These are phyloP conservation scores for Exephanes ischioxanthus DNA, from an alignment of 2,888 invertebrate species.

Conservation along the genomic window DNA sequence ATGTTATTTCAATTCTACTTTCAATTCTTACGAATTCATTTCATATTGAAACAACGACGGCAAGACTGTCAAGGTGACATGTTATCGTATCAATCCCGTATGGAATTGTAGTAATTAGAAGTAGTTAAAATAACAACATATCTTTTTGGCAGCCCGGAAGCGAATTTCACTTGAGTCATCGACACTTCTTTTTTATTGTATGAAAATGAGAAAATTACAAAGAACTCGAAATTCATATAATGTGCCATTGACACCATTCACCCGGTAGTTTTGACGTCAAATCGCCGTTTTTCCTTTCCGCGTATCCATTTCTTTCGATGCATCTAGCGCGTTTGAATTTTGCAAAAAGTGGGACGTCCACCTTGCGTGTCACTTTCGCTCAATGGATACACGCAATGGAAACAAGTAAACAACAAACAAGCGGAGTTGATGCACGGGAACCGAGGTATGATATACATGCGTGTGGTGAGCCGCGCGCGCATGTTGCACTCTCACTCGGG, in stretches of 20 bases:
- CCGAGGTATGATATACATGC: slow-evolving; percentile 55
- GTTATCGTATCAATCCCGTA: no score
- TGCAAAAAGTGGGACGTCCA: not conserved
- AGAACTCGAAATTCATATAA: not conserved
- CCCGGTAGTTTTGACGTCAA: no score
- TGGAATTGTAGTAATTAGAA: no score
- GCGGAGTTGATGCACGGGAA: slow-evolving; percentile 41
- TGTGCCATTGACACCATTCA: not conserved
- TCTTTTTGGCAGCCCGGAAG: no score
- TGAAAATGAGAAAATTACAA: not conserved
- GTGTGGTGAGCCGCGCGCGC: slow-evolving; percentile 75
- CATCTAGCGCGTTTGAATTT: not conserved
- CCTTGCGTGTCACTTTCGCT: slow-evolving; percentile 14
- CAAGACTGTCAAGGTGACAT: no score
- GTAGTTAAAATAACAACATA: no score
- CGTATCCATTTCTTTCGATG: not conserved
- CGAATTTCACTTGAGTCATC: no score
- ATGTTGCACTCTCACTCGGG: slow-evolving; percentile 47
- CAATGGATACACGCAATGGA: not conserved
- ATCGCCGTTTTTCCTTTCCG: not conserved
- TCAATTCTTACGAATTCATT: no score
- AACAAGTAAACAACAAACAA: slow-evolving; percentile 44
- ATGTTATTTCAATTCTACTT: no score
- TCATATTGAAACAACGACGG: no score
- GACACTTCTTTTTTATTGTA: no score